Base-by-base conservation (phyloP, 2,888 invertebrate species). In the Ctena decussata region DNA sequence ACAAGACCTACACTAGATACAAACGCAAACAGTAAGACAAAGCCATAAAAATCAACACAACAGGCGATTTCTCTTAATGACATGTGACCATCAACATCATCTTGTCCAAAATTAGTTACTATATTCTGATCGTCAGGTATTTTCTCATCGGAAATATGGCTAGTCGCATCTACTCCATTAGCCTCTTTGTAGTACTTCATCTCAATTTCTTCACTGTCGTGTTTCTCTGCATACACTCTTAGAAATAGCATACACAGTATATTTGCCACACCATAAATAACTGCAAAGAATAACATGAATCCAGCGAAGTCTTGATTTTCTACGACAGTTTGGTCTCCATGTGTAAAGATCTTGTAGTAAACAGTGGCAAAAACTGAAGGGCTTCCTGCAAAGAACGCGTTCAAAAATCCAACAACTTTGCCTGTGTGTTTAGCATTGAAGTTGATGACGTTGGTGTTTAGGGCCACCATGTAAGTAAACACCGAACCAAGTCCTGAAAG, bases 401-500 rank as follows among this genome's bases (percentile, higher is more conserved):
- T 91, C 15, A 92, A 80, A 1, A 91, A 70, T 5, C 92, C 91
- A 27, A 91, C 90, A 1, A 91, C 84, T 77, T 89, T 91, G 0
- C 91, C 91, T 0, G 90, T 82, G 78, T 91, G 87, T 53, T 87
- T 85, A 18, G 78, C 69, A 35, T 82, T 72, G 49, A 92, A 91
- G 57, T 92, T 92, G 8, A 90, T 88, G 18, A 91, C 78, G 60
- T 92, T 92, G 11, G 92, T 92, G 71, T 91, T 91, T 2, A 92
- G 77, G 8, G 92, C 91, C 24, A 89, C 89, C 92, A 91, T 91
- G 73, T 91, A 91, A 1, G 90, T 91, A 65, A 91, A 92, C 8
- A 89, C 86, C 0, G 91, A 92, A 2, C 92, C 92, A 35, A 91
- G 76, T 15, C 91, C 92, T 92, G 84, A 18, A 84, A 84, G 27